Percentiles rank a stretch among this genome's conserved stretches.
phyloP scores from a whole-genome alignment of 2,888 invertebrate genomes.

The Cordilura impudica region DNA sequence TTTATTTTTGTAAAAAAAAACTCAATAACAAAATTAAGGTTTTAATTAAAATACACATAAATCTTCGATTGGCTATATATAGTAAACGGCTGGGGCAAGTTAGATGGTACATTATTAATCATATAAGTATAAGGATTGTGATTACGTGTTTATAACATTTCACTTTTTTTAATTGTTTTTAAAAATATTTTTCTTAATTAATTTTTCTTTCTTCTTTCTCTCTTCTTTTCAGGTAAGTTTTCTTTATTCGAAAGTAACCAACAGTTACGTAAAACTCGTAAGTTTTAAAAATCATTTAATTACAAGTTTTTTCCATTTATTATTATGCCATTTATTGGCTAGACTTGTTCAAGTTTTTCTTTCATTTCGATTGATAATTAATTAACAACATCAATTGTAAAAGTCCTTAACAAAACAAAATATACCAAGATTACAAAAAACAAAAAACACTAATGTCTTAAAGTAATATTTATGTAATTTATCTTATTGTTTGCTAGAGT shows the following conservation, averaged over 20 bases:
- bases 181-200: background rate
- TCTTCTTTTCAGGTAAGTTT: slow-evolving; percentile 56
- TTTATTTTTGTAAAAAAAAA: no score
- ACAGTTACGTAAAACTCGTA: slow-evolving; percentile 22
- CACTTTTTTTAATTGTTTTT: background rate
- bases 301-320: slow-evolving; percentile 10
- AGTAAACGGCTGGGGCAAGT: no score
- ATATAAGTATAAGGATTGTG: no score
- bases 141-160: no score
- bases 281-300: slow-evolving; percentile 52
- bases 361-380: slow-evolving; percentile 74
- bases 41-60: no score
- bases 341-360: slow-evolving; percentile 47
- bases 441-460: slow-evolving; percentile 43
- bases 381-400: slow-evolving; percentile 77
- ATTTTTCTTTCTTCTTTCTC: slow-evolving; percentile 16
- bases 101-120: no score
- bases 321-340: slow-evolving; percentile 44
- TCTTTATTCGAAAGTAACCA: slow-evolving; percentile 4
- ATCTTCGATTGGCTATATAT: no score
- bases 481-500: slow-evolving; percentile 40
- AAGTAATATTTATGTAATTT: slow-evolving; percentile 60
- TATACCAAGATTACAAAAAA: no score
- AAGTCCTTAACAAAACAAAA: slow-evolving; percentile 13
- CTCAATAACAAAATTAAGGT: no score